Evolutionary conservation across 1,140 invertebrate species (phyloP), one percentile per base, ranked within the genome.

Genomic region (Octopus bimaculoides): DNA sequence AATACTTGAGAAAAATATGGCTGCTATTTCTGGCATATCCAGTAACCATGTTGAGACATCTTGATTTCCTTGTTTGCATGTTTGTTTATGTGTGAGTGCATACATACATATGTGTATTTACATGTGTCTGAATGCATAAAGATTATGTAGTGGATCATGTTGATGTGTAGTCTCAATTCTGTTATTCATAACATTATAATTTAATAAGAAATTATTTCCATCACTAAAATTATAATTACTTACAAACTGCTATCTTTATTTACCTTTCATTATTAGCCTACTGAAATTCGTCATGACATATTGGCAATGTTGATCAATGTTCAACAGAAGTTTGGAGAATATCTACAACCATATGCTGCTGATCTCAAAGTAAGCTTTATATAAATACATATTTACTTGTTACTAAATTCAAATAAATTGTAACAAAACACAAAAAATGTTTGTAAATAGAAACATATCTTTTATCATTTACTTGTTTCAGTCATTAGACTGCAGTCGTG

Each of bases 301-400:
- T 78, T 89, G 69, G 85, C 86, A 75, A 79, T 89, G 41, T 78
- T 89, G 20, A 83, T 81, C 74, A 83, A 77, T 14, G 85, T 89
- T 81, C 75, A 87, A 9, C 83, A 86, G 52, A 88, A 84, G 78
- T 79, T 84, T 54, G 84, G 79, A 9, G 88, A 87, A 77, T 87
- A 87, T 73, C 79, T 88, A 17, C 61, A 87, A 12, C 84, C 86
- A 56, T 89, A 89, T 86, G 84, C 84, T 52, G 74, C 87, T 41
- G 88, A 89, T 53, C 84, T 89, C 17, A 89, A 89, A 85, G 88
- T 89, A 83, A 75, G 17, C 5, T 80, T 5, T 77, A 61, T 74
- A 78, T 8, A 20, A 20, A 66, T 12, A n/a, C 61, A 66, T 14
- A 14, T 14, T 66, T 66, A 1, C n/a, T 66, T 66, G n/a, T n/a